phyloP scores from a whole-genome alignment of 2,797 vertebrate species.

The Sebastes dallii region DNA sequence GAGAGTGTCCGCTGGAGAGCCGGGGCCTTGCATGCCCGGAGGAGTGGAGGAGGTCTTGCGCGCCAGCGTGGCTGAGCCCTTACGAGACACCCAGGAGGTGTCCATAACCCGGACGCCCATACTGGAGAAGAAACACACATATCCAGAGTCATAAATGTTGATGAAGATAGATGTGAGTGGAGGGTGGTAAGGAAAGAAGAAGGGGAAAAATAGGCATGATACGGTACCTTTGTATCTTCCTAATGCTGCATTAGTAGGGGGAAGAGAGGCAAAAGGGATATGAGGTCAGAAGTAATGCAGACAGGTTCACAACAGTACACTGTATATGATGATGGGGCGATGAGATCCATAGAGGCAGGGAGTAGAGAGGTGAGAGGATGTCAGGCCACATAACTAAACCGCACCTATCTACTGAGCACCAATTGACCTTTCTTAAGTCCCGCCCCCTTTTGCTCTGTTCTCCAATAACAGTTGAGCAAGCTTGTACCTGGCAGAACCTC shows the following conservation, averaged over 20 bases:
- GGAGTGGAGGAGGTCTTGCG: conserved; percentile 91
- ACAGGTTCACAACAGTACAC: conserved; percentile 33
- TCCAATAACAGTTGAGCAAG: no score
- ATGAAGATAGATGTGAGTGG: not conserved
- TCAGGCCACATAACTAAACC: conserved; percentile 38
- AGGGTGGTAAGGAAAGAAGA: conserved; percentile 17
- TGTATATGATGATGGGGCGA: conserved; percentile 5
- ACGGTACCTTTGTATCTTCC: conserved; percentile 99
- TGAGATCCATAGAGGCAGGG: conserved; percentile 30
- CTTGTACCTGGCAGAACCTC: no score
- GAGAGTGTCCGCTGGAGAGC: conserved; percentile 86
- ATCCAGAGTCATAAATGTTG: conserved; percentile 8
- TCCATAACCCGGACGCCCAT: conserved; percentile 99
- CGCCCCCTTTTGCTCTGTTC: no score
- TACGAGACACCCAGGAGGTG: conserved; percentile 97
- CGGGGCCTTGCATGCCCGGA: conserved; percentile 86
- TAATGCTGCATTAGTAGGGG: conserved; percentile 95
- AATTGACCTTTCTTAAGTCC: no score
- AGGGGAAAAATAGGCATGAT: conserved; percentile 42
- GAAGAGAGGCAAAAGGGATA: conserved; percentile 69
- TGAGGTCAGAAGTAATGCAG: conserved; percentile 58
- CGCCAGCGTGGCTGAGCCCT: conserved; percentile 86
- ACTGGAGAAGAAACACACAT: conserved; percentile 74
- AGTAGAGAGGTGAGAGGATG: conserved; percentile 36
- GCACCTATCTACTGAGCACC: conserved; percentile 25